These are phyloP conservation scores for Cryptoleucopteryx plumbea DNA, from an alignment of 2,113 vertebrate species.

Conservation along the genomic window DNA sequence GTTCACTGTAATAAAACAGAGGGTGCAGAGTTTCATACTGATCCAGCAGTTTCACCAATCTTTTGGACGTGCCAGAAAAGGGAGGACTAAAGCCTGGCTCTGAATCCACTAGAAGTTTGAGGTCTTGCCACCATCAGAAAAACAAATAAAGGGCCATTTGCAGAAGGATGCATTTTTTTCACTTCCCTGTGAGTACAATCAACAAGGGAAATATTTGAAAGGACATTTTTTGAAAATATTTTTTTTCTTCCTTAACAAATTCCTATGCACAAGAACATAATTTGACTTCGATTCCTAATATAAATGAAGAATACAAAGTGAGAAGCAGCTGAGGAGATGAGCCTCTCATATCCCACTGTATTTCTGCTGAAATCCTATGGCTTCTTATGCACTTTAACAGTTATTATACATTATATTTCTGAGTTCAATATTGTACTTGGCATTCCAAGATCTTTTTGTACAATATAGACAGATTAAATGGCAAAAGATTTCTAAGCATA, in stretches of 20 bases:
- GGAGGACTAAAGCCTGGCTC: background rate
- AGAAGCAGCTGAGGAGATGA: background rate
- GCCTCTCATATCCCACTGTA: background rate
- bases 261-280: background rate
- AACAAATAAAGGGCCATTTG: background rate
- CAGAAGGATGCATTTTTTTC: background rate
- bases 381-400: background rate
- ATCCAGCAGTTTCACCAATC: background rate
- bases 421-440: background rate
- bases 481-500: background rate
- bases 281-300: background rate
- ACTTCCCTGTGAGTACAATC: background rate
- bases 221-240: background rate
- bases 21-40: background rate
- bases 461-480: background rate
- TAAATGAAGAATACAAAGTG: background rate
- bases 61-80: background rate
- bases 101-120: background rate
- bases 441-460: background rate
- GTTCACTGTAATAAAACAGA: slow-evolving; percentile 7
- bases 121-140: background rate
- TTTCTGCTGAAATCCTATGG: background rate
- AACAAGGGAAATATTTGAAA: background rate
- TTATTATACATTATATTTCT: background rate
- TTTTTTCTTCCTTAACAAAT: background rate